phyloP scores from a whole-genome alignment of 2,888 invertebrate species.

The Pomacea canaliculata region DNA sequence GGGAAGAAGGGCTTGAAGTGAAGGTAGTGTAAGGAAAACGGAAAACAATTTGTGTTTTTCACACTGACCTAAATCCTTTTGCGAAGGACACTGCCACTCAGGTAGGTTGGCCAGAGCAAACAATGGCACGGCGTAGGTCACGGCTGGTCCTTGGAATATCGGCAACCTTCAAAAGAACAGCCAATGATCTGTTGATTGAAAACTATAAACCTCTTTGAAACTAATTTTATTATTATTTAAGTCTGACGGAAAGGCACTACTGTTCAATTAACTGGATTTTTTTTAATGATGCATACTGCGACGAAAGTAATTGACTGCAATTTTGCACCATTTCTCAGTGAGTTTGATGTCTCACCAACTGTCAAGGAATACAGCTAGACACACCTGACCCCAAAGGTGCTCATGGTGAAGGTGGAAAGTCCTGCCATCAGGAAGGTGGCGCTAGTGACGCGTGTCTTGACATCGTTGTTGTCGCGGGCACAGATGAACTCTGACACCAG shows the following conservation, averaged over 20 bases:
- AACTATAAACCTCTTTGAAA: background rate
- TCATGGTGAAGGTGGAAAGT: slow-evolving; percentile 26
- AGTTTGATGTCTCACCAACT: too few relatives aligned
- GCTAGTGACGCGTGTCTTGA: slow-evolving; percentile 24
- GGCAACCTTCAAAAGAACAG: slow-evolving; percentile 8
- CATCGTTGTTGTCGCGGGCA: slow-evolving; percentile 18
- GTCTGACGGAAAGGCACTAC: too few relatives aligned
- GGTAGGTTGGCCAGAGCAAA: slow-evolving; percentile 10
- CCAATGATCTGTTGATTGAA: background rate
- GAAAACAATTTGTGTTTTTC: too few relatives aligned
- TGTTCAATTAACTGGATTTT: too few relatives aligned
- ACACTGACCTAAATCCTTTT: slow-evolving; percentile 19
- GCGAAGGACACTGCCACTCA: slow-evolving; percentile 18
- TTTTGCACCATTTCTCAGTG: too few relatives aligned
- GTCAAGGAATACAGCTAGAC: background rate
- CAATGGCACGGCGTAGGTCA: slow-evolving; percentile 15
- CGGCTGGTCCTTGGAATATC: slow-evolving; percentile 18
- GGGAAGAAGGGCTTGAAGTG: too few relatives aligned
- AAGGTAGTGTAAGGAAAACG: too few relatives aligned
- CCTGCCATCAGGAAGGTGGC: slow-evolving; percentile 32
- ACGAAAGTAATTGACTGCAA: too few relatives aligned
- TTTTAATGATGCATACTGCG: too few relatives aligned
- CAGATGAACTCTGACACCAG: slow-evolving; percentile 23
- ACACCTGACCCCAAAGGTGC: slow-evolving; percentile 25
- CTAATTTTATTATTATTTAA: background rate